phyloP scores from a whole-genome alignment of 1,140 invertebrate genomes.

The Varroa destructor region DNA sequence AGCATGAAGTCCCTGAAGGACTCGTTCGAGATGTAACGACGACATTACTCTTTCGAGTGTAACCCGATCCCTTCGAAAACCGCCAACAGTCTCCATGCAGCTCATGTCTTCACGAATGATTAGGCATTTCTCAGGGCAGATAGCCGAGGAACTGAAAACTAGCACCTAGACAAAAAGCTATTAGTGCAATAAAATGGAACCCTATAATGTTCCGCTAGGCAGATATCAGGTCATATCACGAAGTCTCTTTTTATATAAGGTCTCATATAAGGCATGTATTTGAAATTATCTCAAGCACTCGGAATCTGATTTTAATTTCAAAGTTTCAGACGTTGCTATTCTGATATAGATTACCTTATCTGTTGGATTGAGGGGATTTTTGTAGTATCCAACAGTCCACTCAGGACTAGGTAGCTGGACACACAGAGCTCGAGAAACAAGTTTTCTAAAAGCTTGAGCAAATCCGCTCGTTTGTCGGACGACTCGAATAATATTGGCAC shows the following conservation, averaged over 20 bases:
- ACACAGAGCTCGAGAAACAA: not conserved
- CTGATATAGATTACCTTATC: too few relatives aligned
- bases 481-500: too few relatives aligned
- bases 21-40: constrained; percentile 2
- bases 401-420: not conserved
- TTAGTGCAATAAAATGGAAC: too few relatives aligned
- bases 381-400: constrained; percentile 18
- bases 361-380: constrained; percentile 3
- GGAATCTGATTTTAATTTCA: too few relatives aligned
- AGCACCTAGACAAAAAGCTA: not conserved
- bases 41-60: constrained; percentile 4
- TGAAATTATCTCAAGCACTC: too few relatives aligned
- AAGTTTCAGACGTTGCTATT: too few relatives aligned
- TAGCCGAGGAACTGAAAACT: constrained; percentile 7
- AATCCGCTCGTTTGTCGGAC: too few relatives aligned
- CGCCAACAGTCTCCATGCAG: constrained; percentile 6
- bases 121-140: not conserved
- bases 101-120: constrained; percentile 4
- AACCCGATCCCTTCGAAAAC: not conserved
- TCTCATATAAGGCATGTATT: too few relatives aligned
- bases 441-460: constrained; percentile 5
- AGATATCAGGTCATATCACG: too few relatives aligned
- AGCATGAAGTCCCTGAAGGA: constrained; percentile 10
- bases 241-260: too few relatives aligned
- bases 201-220: too few relatives aligned